Conservation (phyloP, 2,797 vertebrate genomes). For the Sandelia bainsii region DNA sequence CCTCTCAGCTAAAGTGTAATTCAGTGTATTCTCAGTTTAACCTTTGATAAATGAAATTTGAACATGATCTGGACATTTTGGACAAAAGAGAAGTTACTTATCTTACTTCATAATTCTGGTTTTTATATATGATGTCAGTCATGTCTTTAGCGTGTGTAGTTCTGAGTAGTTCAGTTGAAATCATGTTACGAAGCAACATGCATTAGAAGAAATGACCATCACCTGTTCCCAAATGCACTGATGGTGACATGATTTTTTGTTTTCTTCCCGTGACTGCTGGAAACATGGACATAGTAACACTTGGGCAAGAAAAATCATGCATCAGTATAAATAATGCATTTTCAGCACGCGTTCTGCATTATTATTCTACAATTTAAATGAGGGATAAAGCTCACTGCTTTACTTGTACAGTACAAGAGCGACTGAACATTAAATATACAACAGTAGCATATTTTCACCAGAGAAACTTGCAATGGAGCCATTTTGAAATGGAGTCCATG, state of each 20-base stretch:
- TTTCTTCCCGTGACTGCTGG: neutral
- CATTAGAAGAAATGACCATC: neutral
- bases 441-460: constrained; percentile 48
- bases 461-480: constrained; percentile 47
- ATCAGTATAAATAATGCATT: constrained; percentile 74
- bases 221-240: constrained; percentile 4
- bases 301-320: constrained; percentile 46
- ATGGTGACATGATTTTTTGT: neutral
- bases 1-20: neutral
- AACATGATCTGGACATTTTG: neutral
- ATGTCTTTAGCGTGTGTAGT: neutral
- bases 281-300: constrained; percentile 50
- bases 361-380: constrained; percentile 77
- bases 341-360: constrained; percentile 63
- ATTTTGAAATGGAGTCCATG: constrained; percentile 50
- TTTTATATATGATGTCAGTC: neutral
- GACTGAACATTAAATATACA: constrained; percentile 73
- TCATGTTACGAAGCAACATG: neutral
- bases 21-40: neutral
- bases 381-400: constrained; percentile 74
- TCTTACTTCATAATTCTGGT: neutral
- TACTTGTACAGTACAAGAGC: constrained; percentile 54
- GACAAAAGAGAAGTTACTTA: neutral
- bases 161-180: neutral
- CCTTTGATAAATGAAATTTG: neutral